phyloP scores from a whole-genome alignment of 2,888 invertebrate genomes.

The Pollenia amentaria region DNA sequence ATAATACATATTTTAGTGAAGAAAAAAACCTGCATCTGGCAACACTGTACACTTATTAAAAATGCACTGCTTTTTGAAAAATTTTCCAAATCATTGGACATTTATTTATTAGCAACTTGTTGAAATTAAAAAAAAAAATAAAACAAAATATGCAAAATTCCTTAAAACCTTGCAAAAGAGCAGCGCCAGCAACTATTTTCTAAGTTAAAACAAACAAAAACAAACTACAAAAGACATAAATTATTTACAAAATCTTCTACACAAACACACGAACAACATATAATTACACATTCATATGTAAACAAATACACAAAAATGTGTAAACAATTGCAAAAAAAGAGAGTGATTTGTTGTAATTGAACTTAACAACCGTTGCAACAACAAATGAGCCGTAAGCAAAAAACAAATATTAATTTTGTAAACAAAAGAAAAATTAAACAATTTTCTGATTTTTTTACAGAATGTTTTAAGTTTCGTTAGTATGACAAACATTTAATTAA shows the following conservation, averaged over 20 bases:
- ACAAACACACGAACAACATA: background rate
- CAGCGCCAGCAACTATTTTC: conserved; percentile 62
- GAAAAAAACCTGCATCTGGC: no score
- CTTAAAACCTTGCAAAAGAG: conserved; percentile 70
- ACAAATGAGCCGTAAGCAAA: conserved; percentile 41
- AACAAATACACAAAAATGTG: background rate
- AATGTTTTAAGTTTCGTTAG: no score
- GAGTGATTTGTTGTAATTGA: conserved; percentile 38
- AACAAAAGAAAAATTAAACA: conserved; percentile 59
- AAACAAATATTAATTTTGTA: background rate
- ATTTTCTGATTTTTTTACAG: conserved; percentile 9
- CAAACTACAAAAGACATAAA: conserved; percentile 61
- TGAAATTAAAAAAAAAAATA: conserved; percentile 62
- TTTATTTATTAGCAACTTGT: conserved; percentile 71
- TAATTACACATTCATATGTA: conserved; percentile 21
- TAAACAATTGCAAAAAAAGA: conserved; percentile 1
- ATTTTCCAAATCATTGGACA: conserved; percentile 45
- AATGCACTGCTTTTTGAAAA: background rate
- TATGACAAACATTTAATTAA: no score
- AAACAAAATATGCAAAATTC: conserved; percentile 60
- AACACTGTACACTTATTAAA: background rate
- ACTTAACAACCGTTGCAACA: conserved; percentile 67
- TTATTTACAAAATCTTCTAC: conserved; percentile 48
- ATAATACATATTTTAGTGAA: no score
- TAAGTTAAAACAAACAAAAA: conserved; percentile 61